Percentiles rank a stretch among this genome's conserved stretches.
Conservation (phyloP, 2,113 vertebrate species). For the Cyphomyrus discorhynchus region DNA sequence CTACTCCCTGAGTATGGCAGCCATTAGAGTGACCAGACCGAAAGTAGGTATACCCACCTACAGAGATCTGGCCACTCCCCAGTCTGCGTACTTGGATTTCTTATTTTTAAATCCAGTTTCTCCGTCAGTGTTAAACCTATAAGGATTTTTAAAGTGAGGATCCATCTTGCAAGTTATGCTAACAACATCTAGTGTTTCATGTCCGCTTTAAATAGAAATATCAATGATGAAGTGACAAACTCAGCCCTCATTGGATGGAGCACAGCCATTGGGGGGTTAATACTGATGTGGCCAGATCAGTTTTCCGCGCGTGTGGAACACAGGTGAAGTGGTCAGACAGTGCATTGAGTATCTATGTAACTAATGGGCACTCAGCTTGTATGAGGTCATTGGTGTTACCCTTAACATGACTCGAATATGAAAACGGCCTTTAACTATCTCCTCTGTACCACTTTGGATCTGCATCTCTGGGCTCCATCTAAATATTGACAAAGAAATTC, state of each 20-base stretch:
- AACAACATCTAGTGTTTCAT: not conserved
- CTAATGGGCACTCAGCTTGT: not conserved
- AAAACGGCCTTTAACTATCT: not conserved
- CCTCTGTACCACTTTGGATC: not conserved
- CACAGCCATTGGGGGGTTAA: not conserved
- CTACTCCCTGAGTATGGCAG: too few relatives aligned
- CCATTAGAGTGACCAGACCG: too few relatives aligned
- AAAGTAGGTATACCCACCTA: too few relatives aligned
- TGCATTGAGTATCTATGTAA: not conserved
- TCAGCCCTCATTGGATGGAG: not conserved
- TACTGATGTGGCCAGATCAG: not conserved
- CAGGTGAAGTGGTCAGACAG: not conserved
- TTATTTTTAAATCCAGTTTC: not conserved
- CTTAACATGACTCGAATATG: not conserved
- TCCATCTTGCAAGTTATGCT: not conserved
- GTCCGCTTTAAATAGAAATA: not conserved
- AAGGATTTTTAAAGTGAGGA: not conserved
- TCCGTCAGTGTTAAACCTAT: not conserved
- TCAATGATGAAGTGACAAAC: not conserved
- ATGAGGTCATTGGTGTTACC: not conserved
- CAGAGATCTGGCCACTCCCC: too few relatives aligned
- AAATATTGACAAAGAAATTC: not conserved
- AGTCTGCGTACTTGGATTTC: not conserved
- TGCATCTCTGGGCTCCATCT: not conserved
- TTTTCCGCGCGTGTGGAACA: not conserved